Evolutionary conservation across 2,113 vertebrate species (phyloP).

Genomic region (Lophius piscatorius): DNA sequence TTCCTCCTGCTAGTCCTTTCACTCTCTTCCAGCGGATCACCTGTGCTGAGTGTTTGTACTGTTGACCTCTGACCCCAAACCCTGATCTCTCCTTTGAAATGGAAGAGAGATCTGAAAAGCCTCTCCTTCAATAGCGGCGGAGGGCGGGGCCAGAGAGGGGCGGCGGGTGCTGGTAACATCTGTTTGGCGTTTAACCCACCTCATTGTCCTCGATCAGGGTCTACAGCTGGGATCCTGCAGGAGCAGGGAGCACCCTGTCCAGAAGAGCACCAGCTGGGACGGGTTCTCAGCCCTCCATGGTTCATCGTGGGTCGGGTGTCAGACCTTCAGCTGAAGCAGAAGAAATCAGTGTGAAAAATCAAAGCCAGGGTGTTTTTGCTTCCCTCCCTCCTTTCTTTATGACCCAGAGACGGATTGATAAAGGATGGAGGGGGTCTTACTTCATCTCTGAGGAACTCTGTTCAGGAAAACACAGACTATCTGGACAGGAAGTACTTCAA

Average conservation of each 20-base stretch:
- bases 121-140: slow-evolving; percentile 57
- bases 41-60: slow-evolving; percentile 41
- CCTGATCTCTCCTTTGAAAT: slow-evolving; percentile 67
- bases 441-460: background rate
- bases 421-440: slow-evolving; percentile 2
- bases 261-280: slow-evolving; percentile 36
- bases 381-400: slow-evolving; percentile 30
- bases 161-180: slow-evolving; percentile 70
- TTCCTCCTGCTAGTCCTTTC: no score
- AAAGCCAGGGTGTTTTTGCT: slow-evolving; percentile 38
- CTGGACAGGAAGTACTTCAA: slow-evolving; percentile 20
- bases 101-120: slow-evolving; percentile 61
- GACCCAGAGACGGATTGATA: slow-evolving; percentile 9
- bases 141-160: slow-evolving; percentile 21
- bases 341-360: slow-evolving; percentile 54
- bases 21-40: slow-evolving; percentile 36
- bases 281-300: slow-evolving; percentile 48
- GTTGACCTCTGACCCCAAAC: slow-evolving; percentile 57
- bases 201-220: slow-evolving; percentile 59
- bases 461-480: slow-evolving; percentile 28
- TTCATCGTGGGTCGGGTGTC: slow-evolving; percentile 1
- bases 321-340: slow-evolving; percentile 28
- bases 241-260: slow-evolving; percentile 45
- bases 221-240: slow-evolving; percentile 61
- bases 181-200: slow-evolving; percentile 70